These are phyloP conservation scores for Aphodius granarius DNA, from an alignment of 2,888 invertebrate genomes.

Conservation along the genomic window DNA sequence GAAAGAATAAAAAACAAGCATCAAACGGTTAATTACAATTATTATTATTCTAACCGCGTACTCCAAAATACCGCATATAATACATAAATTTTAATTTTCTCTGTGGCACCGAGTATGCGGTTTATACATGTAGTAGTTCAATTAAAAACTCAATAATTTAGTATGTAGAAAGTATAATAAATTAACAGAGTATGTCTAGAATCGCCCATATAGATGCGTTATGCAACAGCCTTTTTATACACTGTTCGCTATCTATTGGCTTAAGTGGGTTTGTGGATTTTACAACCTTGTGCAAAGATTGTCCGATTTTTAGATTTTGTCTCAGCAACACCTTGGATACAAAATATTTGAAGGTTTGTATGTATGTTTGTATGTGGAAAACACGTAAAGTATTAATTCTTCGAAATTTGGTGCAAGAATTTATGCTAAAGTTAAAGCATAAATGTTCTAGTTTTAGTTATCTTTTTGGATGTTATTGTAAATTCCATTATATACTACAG, in stretches of 20 bases:
- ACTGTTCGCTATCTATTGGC: background rate
- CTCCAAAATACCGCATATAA: background rate
- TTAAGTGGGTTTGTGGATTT: background rate
- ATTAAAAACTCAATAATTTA: background rate
- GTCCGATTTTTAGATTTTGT: background rate
- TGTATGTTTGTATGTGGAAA: background rate
- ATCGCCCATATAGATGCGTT: background rate
- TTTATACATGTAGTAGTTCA: background rate
- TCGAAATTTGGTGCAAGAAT: background rate
- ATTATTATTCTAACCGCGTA: background rate
- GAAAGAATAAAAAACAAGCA: background rate
- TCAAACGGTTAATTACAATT: background rate
- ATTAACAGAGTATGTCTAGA: background rate
- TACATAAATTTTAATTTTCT: background rate
- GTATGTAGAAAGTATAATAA: background rate
- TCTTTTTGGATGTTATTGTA: background rate
- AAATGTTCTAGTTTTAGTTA: background rate
- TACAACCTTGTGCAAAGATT: background rate
- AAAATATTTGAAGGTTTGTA: background rate
- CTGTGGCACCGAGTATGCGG: background rate
- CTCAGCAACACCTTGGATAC: background rate
- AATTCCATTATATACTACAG: background rate
- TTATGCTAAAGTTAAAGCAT: background rate
- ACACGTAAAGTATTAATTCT: background rate
- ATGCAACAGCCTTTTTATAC: background rate